Base-by-base conservation (phyloP, 2,113 vertebrate genomes). In the Corythornis vintsioides region DNA sequence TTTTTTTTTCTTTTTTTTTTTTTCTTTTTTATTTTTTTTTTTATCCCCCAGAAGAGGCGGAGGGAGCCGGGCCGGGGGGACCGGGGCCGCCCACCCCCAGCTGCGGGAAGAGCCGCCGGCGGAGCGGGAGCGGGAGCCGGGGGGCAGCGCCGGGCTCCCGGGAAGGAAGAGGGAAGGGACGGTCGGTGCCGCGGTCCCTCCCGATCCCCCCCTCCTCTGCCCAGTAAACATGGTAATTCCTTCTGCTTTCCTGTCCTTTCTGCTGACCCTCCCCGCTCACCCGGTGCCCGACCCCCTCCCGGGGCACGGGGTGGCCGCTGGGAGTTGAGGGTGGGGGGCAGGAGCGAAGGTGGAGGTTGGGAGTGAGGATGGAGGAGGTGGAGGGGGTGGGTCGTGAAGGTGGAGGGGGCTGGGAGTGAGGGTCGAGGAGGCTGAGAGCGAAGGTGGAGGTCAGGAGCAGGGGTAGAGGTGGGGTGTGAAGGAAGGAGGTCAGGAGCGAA, bases 201-300 rank as follows among this genome's bases (percentile, higher is more conserved):
- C 65, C 47, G 67, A 59, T 43, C 72, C 80, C 77, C 60, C 76
- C 76, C 17, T 57, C 83, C 90, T 6, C 84, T 73, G 75, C 88
- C 90, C 60, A 12, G 40, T 65, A 38, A 86, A 45, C 77, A 93
- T 93, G 95, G 95, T 95, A 93, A 95, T 11, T 60, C 80, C 92
- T 65, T 57, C 66, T 59, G 48, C 83, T 86, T 78, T 72, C 48
- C 47, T 33, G 13, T 15, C 82, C 65, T 35, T n/a, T 15, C 56
- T 53, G 52, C 9, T 13, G 19, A n/a, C 20, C 13, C 18, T 19
- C 13, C 13, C 40, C 9, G 14, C 42, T 64, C 52, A 47, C 59
- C 9, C 6, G 9, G 5, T 7, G 28, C 80, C 21, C 22, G n/a
- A 15, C 65, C 47, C 47, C 29, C 55, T 10, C 47, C 31, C 64